Evolutionary conservation across 2,113 vertebrate species (phyloP).

Genomic region (Lanius collurio): DNA sequence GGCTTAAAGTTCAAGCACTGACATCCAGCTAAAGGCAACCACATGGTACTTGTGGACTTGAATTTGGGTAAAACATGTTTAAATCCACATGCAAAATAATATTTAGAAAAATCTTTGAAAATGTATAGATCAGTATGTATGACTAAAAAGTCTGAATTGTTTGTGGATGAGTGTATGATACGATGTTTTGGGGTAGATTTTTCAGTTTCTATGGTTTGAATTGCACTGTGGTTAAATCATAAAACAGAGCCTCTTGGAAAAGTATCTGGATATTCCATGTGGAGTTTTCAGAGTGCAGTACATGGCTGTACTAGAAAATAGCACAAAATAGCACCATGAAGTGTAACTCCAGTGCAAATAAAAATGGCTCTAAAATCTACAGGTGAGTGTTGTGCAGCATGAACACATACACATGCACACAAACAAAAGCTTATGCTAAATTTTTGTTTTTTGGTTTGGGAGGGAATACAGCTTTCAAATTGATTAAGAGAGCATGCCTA

Average conservation of each 20-base stretch:
- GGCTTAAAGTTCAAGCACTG: slow-evolving; percentile 21
- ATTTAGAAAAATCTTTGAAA: neutral
- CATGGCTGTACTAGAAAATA: neutral
- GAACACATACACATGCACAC: no score
- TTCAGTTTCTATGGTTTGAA: neutral
- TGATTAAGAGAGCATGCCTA: neutral
- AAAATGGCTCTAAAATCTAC: neutral
- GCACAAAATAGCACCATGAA: neutral
- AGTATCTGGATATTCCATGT: neutral
- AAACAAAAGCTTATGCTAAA: neutral
- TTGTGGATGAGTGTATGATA: neutral
- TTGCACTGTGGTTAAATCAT: neutral
- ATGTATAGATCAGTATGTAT: neutral
- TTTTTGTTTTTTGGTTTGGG: neutral
- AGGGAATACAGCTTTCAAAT: neutral
- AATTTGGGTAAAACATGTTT: neutral
- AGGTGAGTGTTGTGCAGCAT: neutral
- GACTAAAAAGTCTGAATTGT: neutral
- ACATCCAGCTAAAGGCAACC: slow-evolving; percentile 20
- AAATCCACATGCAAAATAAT: neutral
- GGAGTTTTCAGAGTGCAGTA: neutral
- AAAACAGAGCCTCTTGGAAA: neutral
- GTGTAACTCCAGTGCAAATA: neutral
- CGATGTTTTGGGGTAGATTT: neutral
- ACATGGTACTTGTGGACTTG: neutral